Evolutionary conservation across 2,797 vertebrate species (phyloP).

Genomic region (Megalops cyprinoides): DNA sequence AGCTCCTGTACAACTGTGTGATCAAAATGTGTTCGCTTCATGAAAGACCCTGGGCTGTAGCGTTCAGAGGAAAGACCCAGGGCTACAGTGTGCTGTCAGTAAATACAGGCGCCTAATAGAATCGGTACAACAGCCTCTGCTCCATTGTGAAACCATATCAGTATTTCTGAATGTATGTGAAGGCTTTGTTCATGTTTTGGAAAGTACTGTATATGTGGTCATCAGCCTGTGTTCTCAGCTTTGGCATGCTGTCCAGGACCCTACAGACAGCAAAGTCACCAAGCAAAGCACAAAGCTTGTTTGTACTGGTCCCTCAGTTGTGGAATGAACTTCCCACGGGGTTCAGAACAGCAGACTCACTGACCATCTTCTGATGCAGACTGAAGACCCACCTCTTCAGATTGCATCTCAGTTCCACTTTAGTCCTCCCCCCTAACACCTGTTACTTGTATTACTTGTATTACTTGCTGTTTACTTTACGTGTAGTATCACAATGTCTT

Average conservation of each 20-base stretch:
- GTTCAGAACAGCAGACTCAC: no score
- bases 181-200: not conserved
- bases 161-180: not conserved
- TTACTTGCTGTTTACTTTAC: no score
- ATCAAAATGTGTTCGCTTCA: not conserved
- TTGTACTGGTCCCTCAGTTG: not conserved
- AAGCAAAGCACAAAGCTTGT: constrained; percentile 10
- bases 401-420: no score
- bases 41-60: not conserved
- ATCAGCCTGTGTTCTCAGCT: not conserved
- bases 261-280: not conserved
- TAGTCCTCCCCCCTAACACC: no score
- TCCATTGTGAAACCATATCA: not conserved
- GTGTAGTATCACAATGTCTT: no score
- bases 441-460: no score
- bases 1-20: not conserved
- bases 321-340: no score
- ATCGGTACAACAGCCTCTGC: not conserved
- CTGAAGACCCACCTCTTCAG: no score
- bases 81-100: not conserved
- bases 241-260: not conserved
- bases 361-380: no score
- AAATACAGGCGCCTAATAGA: not conserved
- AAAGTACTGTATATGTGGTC: not conserved
- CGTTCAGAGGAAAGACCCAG: not conserved